A percentile compares a stretch with the other conserved stretches of the same genome.
Conservation (phyloP, 2,888 invertebrate genomes). For the Hydropsyche betteni region DNA sequence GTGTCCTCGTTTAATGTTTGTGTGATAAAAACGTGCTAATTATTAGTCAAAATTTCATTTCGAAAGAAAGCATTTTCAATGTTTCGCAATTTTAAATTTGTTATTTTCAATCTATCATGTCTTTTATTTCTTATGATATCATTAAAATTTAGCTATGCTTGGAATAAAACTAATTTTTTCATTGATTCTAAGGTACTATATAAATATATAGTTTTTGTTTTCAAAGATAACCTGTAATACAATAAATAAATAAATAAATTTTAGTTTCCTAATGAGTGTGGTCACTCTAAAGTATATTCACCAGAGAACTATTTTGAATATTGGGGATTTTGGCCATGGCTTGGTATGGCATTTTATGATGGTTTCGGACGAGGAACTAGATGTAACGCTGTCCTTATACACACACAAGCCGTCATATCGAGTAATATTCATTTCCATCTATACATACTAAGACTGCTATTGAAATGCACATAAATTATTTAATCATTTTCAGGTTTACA, state of each 20-base stretch:
- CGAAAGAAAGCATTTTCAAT: no score
- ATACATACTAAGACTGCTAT: background rate
- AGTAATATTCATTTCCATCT: background rate
- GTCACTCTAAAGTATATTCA: constrained; percentile 10
- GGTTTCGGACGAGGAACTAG: background rate
- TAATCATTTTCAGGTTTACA: background rate
- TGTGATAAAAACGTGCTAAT: no score
- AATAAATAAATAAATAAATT: background rate
- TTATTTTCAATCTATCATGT: no score
- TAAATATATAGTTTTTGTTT: background rate
- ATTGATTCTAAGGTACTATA: background rate
- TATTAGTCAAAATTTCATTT: no score
- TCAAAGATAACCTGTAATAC: no score
- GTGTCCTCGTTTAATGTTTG: no score
- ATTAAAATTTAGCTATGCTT: background rate
- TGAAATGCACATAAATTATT: background rate
- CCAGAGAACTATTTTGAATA: constrained; percentile 2
- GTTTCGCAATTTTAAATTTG: no score
- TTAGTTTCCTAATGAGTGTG: constrained; percentile 21
- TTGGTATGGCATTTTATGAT: constrained; percentile 27
- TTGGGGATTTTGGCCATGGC: constrained; percentile 36
- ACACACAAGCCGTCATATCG: constrained; percentile 7
- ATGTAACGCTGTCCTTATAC: constrained; percentile 29
- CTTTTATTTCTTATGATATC: background rate
- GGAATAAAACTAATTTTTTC: background rate